Conservation (phyloP, 1,140 invertebrate species). For the Parapsyche elsis region DNA sequence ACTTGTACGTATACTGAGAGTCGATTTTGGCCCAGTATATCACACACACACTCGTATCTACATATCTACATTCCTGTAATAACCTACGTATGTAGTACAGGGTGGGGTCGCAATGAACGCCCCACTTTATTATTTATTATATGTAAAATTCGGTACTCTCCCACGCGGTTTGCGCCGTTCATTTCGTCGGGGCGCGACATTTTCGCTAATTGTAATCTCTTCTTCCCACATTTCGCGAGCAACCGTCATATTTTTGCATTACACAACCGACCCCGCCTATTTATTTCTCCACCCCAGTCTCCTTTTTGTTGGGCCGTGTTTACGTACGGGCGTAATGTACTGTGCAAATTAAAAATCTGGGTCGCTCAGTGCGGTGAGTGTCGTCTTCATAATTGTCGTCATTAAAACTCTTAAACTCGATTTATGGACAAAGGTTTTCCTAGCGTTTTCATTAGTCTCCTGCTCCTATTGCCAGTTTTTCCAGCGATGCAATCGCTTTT, state of each 20-base stretch:
- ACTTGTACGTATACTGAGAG: too few relatives aligned
- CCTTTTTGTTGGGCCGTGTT: not conserved
- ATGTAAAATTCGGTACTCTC: conserved; percentile 8
- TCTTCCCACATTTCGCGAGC: not conserved
- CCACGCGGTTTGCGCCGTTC: conserved; percentile 1
- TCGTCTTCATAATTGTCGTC: conserved; percentile 18
- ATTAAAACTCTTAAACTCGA: not conserved
- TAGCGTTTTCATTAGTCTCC: too few relatives aligned
- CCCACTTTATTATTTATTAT: not conserved
- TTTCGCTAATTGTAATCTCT: conserved; percentile 24
- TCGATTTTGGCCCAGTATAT: conserved; percentile 6
- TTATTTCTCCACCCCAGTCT: not conserved
- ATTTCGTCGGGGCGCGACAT: conserved; percentile 18
- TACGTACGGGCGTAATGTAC: not conserved
- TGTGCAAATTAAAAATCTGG: conserved; percentile 26
- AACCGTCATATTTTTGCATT: conserved; percentile 30
- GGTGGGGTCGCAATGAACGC: not conserved
- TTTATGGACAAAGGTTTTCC: not conserved
- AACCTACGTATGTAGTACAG: not conserved
- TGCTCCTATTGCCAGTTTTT: too few relatives aligned
- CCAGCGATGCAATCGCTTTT: too few relatives aligned
- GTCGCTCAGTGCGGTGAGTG: not conserved
- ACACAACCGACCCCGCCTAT: not conserved
- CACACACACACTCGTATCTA: too few relatives aligned
- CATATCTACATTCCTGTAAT: not conserved